Base-by-base conservation (phyloP, 2,113 vertebrate species). In the Callionymus lyra region DNA sequence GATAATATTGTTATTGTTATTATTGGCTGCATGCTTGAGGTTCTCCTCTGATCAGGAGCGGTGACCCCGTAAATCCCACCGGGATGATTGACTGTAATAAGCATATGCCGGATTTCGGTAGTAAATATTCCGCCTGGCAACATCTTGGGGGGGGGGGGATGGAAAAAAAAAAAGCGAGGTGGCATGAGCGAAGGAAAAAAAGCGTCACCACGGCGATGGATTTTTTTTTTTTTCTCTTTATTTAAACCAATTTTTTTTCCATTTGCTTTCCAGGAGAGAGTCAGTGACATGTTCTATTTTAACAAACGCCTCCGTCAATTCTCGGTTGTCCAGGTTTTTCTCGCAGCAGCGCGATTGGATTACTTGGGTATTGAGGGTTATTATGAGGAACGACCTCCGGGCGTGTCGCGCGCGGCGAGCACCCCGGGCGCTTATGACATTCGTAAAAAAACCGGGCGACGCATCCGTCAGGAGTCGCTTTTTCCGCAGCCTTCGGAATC, bases 291-390 rank as follows among this genome's bases (percentile, higher is more conserved):
- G 39, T 63, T 60, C 44, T 50, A 53, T 63, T 65, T 58, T 44
- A 53, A 54, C 49, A 71, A 68, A 67, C 36, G 38, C 12, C 63
- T 31, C 41, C 59, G 67, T 66, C 73, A 70, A 61, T 55, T 78
- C 72, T 50, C 60, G 57, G 71, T 73, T 48, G 59, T 33, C 41
- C 45, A 47, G 41, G 61, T 62, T 47, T 45, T 54, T 63, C 50
- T 56, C 46, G 62, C 31, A 50, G 59, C 65, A 36, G 47, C 54
- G 63, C 75, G 45, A 65, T 64, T 74, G 70, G 63, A 77, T 77
- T 72, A 76, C 71, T 49, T 62, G 50, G 54, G 61, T 60, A 68
- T 66, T 71, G 77, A 57, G 67, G 66, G 16, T 77, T 76, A 74
- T 74, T 66, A 70, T 75, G 80, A 79, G 65, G 50, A 70, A 76